phyloP scores from a whole-genome alignment of 2,113 vertebrate genomes.

The Lanius collurio region DNA sequence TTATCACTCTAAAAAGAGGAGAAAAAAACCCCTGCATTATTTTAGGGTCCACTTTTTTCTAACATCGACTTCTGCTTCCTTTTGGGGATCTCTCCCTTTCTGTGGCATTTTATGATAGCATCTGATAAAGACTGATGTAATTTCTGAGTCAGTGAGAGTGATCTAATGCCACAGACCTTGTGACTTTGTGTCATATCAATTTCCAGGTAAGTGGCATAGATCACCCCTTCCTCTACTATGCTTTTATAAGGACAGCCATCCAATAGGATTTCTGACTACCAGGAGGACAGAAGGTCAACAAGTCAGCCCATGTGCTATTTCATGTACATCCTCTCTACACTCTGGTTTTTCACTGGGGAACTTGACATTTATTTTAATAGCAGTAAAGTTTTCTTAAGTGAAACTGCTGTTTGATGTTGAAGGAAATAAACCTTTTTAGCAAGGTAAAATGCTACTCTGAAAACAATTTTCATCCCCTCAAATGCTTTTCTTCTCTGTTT shows the following conservation, averaged over 20 bases:
- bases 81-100: not conserved
- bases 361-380: not conserved
- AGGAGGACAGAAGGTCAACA: not conserved
- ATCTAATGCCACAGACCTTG: not conserved
- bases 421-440: not conserved
- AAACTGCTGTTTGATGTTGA: not conserved
- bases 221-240: not conserved
- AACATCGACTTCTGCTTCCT: accelerated
- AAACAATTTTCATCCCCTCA: not conserved
- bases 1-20: not conserved
- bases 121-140: not conserved
- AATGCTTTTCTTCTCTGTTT: not conserved
- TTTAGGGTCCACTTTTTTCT: not conserved
- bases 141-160: not conserved
- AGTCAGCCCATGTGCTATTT: not conserved
- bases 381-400: not conserved
- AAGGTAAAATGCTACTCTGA: not conserved
- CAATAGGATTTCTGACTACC: not conserved
- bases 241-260: not conserved
- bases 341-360: not conserved
- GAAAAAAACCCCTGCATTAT: not conserved
- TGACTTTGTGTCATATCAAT: not conserved
- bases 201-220: not conserved
- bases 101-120: not conserved
- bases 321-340: not conserved